A percentile compares a stretch with the other conserved stretches of the same genome.
Conservation (phyloP, 1,140 invertebrate species). For the Cyrtorhinus lividipennis region DNA sequence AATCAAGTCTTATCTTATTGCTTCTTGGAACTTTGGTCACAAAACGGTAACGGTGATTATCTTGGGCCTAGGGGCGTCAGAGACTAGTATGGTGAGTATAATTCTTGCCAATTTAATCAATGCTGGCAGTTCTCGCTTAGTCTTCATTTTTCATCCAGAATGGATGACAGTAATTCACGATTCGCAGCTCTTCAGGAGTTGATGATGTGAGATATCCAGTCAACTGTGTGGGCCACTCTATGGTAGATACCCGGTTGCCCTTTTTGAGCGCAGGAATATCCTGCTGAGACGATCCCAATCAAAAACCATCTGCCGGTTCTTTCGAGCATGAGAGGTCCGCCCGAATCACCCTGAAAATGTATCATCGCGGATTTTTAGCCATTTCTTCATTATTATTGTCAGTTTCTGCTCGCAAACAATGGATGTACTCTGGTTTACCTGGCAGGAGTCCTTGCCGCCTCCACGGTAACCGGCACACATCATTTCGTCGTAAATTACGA, state of each 20-base stretch:
- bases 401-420: no score
- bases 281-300: conserved; percentile 82
- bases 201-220: conserved; percentile 56
- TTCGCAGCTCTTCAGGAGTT: conserved; percentile 23
- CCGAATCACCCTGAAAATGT: conserved; percentile 57
- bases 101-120: no score
- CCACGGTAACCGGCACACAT: conserved; percentile 87
- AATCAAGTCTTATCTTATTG: not conserved
- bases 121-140: no score
- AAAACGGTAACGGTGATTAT: not conserved
- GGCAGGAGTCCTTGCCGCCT: conserved; percentile 72
- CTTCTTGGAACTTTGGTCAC: not conserved
- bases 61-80: not conserved
- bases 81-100: not conserved
- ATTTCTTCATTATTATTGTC: no score
- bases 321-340: conserved; percentile 78
- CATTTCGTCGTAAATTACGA: conserved; percentile 92
- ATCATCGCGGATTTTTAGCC: no score
- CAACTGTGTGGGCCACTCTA: conserved; percentile 79
- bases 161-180: no score
- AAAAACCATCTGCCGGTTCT: conserved; percentile 72
- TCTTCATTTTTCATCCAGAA: no score
- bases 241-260: conserved; percentile 91
- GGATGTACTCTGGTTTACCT: no score
- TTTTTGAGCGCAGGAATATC: conserved; percentile 79